These are phyloP conservation scores for Gymnogyps californianus DNA, from an alignment of 2,113 vertebrate species.

Conservation along the genomic window DNA sequence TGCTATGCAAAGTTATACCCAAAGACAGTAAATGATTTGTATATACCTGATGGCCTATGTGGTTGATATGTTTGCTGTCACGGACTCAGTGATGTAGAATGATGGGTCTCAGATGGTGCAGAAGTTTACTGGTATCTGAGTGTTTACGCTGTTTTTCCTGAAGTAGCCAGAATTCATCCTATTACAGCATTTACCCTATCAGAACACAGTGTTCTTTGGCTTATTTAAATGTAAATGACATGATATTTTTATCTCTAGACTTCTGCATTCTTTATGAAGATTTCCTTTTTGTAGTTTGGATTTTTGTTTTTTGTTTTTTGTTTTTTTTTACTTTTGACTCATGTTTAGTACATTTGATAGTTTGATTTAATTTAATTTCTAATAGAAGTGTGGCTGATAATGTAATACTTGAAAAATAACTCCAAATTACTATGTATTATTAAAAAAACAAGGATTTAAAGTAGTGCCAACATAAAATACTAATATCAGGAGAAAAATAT, in stretches of 20 bases:
- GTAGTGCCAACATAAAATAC: not conserved
- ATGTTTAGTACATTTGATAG: not conserved
- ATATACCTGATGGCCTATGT: too few species aligned
- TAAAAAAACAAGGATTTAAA: not conserved
- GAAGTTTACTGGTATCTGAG: not conserved
- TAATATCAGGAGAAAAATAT: not conserved
- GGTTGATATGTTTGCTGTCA: not conserved
- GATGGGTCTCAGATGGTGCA: not conserved
- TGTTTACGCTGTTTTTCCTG: not conserved
- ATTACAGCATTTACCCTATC: not conserved
- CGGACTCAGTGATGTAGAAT: not conserved
- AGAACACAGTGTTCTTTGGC: not conserved
- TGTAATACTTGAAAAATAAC: not conserved
- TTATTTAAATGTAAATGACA: not conserved
- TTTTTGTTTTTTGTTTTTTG: not conserved
- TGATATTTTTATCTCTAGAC: not conserved
- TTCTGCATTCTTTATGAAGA: not conserved
- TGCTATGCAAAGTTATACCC: not conserved
- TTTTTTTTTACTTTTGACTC: not conserved
- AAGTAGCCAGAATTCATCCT: not conserved
- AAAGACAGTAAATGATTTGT: not conserved
- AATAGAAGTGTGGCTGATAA: not conserved
- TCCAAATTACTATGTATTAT: not conserved
- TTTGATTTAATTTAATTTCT: not conserved
- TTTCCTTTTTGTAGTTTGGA: not conserved